Evolutionary conservation across 2,888 invertebrate genomes (phyloP).

Genomic region (Blastobasis lacticolella): DNA sequence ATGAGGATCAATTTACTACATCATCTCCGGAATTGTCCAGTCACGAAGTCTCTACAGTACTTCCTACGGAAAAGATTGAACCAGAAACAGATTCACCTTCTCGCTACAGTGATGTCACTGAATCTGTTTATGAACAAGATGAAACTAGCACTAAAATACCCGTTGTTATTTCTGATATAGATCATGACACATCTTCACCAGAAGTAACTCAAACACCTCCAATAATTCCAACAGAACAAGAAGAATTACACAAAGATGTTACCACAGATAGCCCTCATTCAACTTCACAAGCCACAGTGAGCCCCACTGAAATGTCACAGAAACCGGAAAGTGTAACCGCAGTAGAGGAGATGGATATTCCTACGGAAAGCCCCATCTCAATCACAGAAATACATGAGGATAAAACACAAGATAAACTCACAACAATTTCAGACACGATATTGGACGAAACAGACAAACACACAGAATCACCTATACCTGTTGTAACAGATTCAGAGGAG

Average conservation of each 20-base stretch:
- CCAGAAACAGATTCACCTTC: too few species aligned
- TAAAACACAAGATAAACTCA: not conserved
- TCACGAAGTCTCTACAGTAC: too few species aligned
- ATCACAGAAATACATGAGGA: not conserved
- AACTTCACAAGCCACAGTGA: too few species aligned
- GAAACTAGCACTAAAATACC: not conserved
- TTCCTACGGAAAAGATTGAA: too few species aligned
- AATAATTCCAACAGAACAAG: not conserved
- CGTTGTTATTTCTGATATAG: too few species aligned
- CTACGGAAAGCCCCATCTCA: not conserved
- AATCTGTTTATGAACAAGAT: not conserved
- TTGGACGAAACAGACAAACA: not conserved
- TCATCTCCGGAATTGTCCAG: too few species aligned
- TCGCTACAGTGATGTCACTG: not conserved
- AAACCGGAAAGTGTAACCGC: too few species aligned
- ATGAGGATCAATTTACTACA: too few species aligned
- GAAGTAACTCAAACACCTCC: not conserved
- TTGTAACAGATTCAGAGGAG: not conserved
- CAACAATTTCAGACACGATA: not conserved
- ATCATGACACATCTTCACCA: too few species aligned
- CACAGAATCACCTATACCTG: not conserved
- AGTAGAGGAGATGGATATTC: too few species aligned
- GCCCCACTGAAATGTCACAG: too few species aligned
- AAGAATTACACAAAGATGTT: not conserved
- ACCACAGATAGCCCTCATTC: not conserved